Evolutionary conservation across 2,113 vertebrate species (phyloP).

Genomic region (Oncorhynchus tshawytscha): DNA sequence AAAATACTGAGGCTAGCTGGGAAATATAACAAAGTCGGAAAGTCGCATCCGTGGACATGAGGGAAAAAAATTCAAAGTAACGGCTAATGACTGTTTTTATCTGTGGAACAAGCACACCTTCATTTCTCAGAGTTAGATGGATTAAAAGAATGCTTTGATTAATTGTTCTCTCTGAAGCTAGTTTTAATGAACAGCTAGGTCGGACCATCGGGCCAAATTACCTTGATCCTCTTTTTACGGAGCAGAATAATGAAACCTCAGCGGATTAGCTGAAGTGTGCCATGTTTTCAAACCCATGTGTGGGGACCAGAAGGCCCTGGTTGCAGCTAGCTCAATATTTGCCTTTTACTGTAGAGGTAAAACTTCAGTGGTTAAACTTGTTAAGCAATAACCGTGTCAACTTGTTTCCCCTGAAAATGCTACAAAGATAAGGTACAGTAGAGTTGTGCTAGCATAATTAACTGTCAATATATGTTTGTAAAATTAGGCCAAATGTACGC

Average conservation of each 20-base stretch:
- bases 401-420: neutral
- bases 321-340: slow-evolving; percentile 47
- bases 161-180: slow-evolving; percentile 73
- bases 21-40: slow-evolving; percentile 26
- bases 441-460: no score
- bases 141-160: slow-evolving; percentile 71
- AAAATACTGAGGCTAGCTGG: neutral
- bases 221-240: slow-evolving; percentile 67
- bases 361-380: slow-evolving; percentile 21
- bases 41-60: neutral
- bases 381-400: neutral
- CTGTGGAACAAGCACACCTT: slow-evolving; percentile 45
- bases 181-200: slow-evolving; percentile 73
- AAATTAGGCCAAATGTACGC: no score
- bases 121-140: slow-evolving; percentile 53
- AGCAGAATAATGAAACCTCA: slow-evolving; percentile 68
- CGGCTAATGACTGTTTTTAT: slow-evolving; percentile 49
- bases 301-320: slow-evolving; percentile 9
- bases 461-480: no score
- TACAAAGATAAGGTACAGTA: no score
- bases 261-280: slow-evolving; percentile 51
- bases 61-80: slow-evolving; percentile 12
- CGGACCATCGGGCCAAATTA: slow-evolving; percentile 68
- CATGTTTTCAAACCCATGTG: slow-evolving; percentile 37
- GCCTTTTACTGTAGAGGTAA: slow-evolving; percentile 8